phyloP scores from a whole-genome alignment of 2,113 vertebrate genomes.

The Vulpes ferrilata region DNA sequence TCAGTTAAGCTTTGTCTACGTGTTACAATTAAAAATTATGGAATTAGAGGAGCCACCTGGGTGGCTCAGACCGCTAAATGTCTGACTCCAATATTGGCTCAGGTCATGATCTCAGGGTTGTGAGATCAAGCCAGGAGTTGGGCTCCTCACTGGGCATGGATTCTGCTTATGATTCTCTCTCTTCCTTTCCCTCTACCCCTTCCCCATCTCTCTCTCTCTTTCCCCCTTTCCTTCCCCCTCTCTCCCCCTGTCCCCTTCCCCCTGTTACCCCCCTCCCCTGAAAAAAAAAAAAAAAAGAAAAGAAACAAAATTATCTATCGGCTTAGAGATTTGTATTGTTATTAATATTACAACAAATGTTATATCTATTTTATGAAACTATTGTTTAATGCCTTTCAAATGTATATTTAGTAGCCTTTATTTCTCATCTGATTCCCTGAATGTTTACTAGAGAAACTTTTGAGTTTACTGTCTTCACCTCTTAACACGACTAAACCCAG shows the following conservation, averaged over 20 bases:
- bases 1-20: neutral
- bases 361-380: neutral
- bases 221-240: no score
- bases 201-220: neutral
- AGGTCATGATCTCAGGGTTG: neutral
- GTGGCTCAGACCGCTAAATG: neutral
- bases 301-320: neutral
- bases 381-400: neutral
- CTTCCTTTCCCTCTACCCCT: neutral
- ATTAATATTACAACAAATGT: neutral
- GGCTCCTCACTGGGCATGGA: neutral
- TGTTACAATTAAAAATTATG: neutral
- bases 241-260: neutral
- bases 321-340: neutral
- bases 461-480: neutral
- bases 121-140: neutral
- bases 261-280: neutral
- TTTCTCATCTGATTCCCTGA: constrained; percentile 11
- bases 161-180: neutral
- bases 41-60: neutral
- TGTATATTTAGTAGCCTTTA: neutral
- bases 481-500: neutral
- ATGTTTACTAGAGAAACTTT: constrained; percentile 30
- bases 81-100: neutral
- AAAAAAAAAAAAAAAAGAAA: neutral